A percentile compares a stretch with the other conserved stretches of the same genome.
Conservation (phyloP, 37 sponge, comb jelly and placozoan species). For the Amphimedon queenslandica region DNA sequence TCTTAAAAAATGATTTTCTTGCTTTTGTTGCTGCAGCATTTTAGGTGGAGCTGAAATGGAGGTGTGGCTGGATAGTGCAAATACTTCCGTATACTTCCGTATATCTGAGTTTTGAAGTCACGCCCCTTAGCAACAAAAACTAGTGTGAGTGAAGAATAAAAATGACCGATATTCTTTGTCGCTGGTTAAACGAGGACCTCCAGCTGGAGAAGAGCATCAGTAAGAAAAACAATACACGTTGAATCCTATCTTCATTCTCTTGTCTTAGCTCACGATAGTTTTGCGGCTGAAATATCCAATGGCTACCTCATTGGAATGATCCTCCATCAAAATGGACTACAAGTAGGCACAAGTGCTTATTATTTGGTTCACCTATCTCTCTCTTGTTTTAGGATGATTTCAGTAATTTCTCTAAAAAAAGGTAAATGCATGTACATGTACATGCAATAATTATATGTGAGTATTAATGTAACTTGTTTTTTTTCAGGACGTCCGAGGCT, state of each 20-base stretch:
- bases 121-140: too few species aligned
- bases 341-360: slow-evolving; percentile 10
- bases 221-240: slow-evolving; percentile 26
- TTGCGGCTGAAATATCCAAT: slow-evolving; percentile 67
- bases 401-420: slow-evolving; percentile 54
- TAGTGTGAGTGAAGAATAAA: not conserved
- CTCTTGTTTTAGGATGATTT: slow-evolving; percentile 38
- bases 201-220: slow-evolving; percentile 42
- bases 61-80: too few species aligned
- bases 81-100: too few species aligned
- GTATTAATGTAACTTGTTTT: not conserved
- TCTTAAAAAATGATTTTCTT: too few species aligned
- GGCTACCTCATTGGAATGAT: slow-evolving; percentile 87
- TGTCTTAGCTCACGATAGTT: slow-evolving; percentile 31
- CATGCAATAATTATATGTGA: not conserved
- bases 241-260: not conserved
- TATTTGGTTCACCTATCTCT: not conserved
- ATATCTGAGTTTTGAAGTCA: too few species aligned
- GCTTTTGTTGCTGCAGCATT: too few species aligned
- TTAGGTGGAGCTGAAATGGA: too few species aligned
- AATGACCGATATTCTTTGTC: slow-evolving; percentile 95
- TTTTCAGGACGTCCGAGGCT: slow-evolving; percentile 77
- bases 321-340: slow-evolving; percentile 76
- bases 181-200: slow-evolving; percentile 89
- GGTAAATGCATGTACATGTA: slow-evolving; percentile 8